A percentile compares a stretch with the other conserved stretches of the same genome.
phyloP scores from a whole-genome alignment of 2,797 vertebrate species.

The Arremon brunneinucha region DNA sequence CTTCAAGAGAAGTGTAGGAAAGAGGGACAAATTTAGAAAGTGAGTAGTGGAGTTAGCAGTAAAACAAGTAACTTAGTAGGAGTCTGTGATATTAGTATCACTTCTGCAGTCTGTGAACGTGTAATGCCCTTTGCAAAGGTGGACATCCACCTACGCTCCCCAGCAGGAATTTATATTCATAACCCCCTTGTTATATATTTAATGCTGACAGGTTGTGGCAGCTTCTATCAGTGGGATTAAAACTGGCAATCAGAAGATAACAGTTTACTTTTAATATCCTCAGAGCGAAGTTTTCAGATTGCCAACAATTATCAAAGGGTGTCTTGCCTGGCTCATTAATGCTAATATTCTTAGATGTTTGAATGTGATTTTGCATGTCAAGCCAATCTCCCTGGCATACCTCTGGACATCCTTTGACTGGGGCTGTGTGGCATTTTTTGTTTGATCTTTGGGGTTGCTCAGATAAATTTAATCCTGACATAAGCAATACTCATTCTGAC shows the following conservation, averaged over 20 bases:
- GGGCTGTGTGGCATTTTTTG: slow-evolving; percentile 50
- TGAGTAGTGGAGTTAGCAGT: slow-evolving; percentile 30
- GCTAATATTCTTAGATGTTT: slow-evolving; percentile 45
- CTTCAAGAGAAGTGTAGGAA: slow-evolving; percentile 46
- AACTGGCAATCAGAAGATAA: slow-evolving; percentile 42
- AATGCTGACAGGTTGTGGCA: slow-evolving; percentile 44
- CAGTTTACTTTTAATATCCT: slow-evolving; percentile 62
- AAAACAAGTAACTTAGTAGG: slow-evolving; percentile 41
- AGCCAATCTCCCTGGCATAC: slow-evolving; percentile 22
- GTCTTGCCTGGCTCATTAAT: slow-evolving; percentile 53
- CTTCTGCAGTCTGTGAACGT: slow-evolving; percentile 58
- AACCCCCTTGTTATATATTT: slow-evolving; percentile 27
- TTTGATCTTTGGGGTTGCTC: slow-evolving; percentile 43
- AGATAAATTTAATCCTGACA: slow-evolving; percentile 35
- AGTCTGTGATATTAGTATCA: slow-evolving; percentile 32
- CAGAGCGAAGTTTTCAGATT: slow-evolving; percentile 64
- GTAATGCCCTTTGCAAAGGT: slow-evolving; percentile 50
- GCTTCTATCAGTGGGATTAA: slow-evolving; percentile 34
- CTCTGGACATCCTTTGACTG: slow-evolving; percentile 51
- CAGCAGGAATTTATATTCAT: slow-evolving; percentile 14
- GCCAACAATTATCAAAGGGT: slow-evolving; percentile 56
- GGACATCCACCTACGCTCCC: slow-evolving; percentile 34
- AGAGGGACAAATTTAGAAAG: slow-evolving; percentile 44
- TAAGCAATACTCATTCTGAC: slow-evolving; percentile 37
- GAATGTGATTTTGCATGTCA: slow-evolving; percentile 53